Evolutionary conservation across 1,140 invertebrate species (phyloP).

Genomic region (Trichogramma pretiosum): DNA sequence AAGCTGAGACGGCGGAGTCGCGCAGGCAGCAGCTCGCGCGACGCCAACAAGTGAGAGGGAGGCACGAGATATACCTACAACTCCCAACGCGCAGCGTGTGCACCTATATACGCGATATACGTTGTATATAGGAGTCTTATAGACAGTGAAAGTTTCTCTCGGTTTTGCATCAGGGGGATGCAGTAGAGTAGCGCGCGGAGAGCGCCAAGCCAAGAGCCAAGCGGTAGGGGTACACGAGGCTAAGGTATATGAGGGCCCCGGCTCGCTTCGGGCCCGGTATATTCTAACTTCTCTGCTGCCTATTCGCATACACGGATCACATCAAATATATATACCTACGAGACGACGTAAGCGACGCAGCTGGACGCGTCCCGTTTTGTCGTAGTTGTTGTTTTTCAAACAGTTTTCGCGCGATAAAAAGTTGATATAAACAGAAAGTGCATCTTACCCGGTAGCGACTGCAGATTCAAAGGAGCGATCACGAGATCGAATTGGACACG

Average conservation of each 20-base stretch:
- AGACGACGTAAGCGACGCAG: no score
- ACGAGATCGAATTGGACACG: no score
- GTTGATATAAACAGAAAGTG: no score
- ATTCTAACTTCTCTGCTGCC: slow-evolving; percentile 40
- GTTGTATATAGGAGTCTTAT: no score
- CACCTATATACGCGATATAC: no score
- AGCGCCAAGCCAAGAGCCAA: slow-evolving; percentile 21
- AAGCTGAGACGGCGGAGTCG: no score
- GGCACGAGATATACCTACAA: no score
- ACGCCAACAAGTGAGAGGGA: background rate
- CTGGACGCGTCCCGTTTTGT: background rate
- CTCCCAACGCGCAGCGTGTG: no score
- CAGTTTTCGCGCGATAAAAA: slow-evolving; percentile 8
- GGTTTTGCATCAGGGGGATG: slow-evolving; percentile 5
- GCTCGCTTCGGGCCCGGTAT: slow-evolving; percentile 22
- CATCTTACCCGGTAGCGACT: no score
- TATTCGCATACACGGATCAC: slow-evolving; percentile 37
- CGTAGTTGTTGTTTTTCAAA: background rate
- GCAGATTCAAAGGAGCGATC: no score
- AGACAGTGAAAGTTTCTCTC: slow-evolving; percentile 43
- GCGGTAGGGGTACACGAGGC: slow-evolving; percentile 30
- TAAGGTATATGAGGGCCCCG: slow-evolving; percentile 47
- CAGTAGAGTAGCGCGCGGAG: slow-evolving; percentile 10
- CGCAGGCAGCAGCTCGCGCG: no score
- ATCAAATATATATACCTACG: no score